Conservation (phyloP, 1,140 invertebrate genomes). For the Drosophila pruinosa region DNA sequence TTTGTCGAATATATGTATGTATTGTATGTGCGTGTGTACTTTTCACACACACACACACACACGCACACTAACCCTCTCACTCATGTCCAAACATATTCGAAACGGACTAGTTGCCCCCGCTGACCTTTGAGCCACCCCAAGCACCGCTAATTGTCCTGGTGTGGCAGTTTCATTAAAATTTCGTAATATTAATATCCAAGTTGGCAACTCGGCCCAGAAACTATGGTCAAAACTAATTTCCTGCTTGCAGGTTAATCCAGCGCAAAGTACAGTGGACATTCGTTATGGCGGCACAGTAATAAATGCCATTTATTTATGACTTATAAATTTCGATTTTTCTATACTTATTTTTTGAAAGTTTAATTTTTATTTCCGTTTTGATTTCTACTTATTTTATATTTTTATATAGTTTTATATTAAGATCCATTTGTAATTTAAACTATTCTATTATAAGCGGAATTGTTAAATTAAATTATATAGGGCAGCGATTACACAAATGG, state of each 20-base stretch:
- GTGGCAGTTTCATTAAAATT: constrained; percentile 75
- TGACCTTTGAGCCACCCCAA: background rate
- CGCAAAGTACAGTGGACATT: background rate
- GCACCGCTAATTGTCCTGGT: constrained; percentile 17
- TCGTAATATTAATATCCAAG: constrained; percentile 66
- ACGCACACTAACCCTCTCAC: background rate
- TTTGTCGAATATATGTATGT: constrained; percentile 40
- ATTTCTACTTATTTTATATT: too few species aligned
- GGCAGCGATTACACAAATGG: background rate
- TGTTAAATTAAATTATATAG: too few species aligned
- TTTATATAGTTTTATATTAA: too few species aligned
- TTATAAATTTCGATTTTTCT: too few species aligned
- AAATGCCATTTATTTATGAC: too few species aligned
- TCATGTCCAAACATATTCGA: too few species aligned
- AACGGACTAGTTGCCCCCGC: background rate
- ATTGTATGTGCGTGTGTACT: background rate
- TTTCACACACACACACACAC: background rate
- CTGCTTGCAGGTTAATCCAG: constrained; percentile 20
- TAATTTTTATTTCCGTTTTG: too few species aligned
- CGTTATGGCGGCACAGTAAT: background rate
- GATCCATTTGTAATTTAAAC: too few species aligned
- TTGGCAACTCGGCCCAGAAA: background rate
- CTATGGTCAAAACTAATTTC: constrained; percentile 74
- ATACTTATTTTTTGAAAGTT: too few species aligned
- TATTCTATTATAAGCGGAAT: too few species aligned